Percentiles rank a stretch among this genome's conserved stretches.
Conservation (phyloP, 2,113 vertebrate genomes). For the Cygnus buccinator region DNA sequence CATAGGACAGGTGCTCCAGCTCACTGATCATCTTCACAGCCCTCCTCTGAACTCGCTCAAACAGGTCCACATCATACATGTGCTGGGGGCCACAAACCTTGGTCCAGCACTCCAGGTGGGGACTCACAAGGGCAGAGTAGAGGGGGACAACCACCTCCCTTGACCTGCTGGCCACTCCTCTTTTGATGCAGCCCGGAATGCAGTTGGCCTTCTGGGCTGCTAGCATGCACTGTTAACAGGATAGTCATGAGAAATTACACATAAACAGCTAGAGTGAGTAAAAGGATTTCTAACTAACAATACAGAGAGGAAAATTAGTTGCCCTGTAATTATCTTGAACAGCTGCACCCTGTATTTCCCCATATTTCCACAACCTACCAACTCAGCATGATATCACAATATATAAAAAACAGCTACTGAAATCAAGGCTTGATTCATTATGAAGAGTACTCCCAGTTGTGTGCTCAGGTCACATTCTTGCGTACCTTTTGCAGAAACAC, state of each 20-base stretch:
- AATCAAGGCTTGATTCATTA: constrained; percentile 47
- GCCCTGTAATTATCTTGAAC: constrained; percentile 42
- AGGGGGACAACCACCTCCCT: no score
- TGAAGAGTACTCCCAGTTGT: not conserved
- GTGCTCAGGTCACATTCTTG: not conserved
- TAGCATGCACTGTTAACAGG: not conserved
- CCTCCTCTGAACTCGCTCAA: no score
- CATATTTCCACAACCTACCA: constrained; percentile 39
- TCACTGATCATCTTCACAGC: no score
- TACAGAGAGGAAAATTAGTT: constrained; percentile 42
- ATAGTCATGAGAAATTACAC: not conserved
- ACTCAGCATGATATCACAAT: constrained; percentile 36
- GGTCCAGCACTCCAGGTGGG: no score
- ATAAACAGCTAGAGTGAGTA: not conserved
- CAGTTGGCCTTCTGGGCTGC: no score
- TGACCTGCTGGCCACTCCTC: no score
- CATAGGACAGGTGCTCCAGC: no score
- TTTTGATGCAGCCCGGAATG: no score
- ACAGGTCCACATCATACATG: no score
- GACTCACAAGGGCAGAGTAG: no score
- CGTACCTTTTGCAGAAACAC: not conserved
- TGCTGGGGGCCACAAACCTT: no score
- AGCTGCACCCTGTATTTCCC: constrained; percentile 35
- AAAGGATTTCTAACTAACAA: not conserved
- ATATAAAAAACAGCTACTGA: constrained; percentile 35